Conservation (phyloP, 1,140 invertebrate species). For the Heliothis virescens region DNA sequence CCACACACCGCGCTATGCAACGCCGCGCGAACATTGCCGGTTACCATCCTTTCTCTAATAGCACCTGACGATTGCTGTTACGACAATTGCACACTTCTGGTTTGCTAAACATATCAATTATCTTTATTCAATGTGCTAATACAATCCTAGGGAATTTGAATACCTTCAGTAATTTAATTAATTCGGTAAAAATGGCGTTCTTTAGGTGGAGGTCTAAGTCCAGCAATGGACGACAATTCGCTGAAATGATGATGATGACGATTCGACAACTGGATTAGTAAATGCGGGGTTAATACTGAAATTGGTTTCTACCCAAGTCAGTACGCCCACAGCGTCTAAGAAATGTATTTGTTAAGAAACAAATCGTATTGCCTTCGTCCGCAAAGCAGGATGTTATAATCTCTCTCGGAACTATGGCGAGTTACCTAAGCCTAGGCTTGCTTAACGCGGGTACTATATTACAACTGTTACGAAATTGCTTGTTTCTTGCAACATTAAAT, state of each 20-base stretch:
- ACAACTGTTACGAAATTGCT: slow-evolving; percentile 67
- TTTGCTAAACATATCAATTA: slow-evolving; percentile 16
- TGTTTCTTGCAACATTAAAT: slow-evolving; percentile 54
- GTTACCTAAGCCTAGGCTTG: slow-evolving; percentile 73
- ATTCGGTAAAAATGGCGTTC: no score
- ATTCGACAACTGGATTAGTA: background rate
- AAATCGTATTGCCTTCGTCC: slow-evolving; percentile 57
- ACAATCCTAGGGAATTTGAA: background rate
- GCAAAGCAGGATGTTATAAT: slow-evolving; percentile 66
- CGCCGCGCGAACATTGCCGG: slow-evolving; percentile 11
- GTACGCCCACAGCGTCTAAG: slow-evolving; percentile 49
- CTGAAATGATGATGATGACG: no score
- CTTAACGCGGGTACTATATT: slow-evolving; percentile 60
- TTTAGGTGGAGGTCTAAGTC: no score
- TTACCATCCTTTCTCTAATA: slow-evolving; percentile 45
- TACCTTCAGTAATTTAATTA: background rate
- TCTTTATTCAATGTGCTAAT: background rate
- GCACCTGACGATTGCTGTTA: slow-evolving; percentile 17
- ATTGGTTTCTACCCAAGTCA: slow-evolving; percentile 12
- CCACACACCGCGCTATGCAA: slow-evolving; percentile 47
- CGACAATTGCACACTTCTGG: slow-evolving; percentile 21
- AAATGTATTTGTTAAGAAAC: slow-evolving; percentile 56
- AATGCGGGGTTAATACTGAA: slow-evolving; percentile 3
- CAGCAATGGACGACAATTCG: no score
- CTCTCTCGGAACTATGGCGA: slow-evolving; percentile 67